phyloP scores from a whole-genome alignment of 2,113 vertebrate genomes.

The Phoenicopterus ruber region DNA sequence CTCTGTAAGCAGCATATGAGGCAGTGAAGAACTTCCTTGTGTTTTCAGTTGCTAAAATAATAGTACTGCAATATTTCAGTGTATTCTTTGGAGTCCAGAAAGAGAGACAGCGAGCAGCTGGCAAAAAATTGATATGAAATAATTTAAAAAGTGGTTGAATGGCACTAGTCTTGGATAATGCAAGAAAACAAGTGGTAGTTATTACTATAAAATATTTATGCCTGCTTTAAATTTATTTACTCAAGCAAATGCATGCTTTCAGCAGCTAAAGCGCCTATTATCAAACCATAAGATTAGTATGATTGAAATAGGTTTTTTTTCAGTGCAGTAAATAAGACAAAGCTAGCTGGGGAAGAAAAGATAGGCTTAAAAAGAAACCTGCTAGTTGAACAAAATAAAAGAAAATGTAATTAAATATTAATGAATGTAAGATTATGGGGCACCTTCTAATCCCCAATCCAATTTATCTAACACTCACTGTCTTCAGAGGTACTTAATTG shows the following conservation, averaged over 20 bases:
- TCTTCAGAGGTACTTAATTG: not conserved
- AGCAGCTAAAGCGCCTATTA: not conserved
- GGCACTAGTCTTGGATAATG: not conserved
- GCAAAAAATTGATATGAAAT: not conserved
- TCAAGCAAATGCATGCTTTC: not conserved
- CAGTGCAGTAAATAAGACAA: not conserved
- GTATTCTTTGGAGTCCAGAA: not conserved
- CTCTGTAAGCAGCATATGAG: not conserved
- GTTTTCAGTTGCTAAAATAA: not conserved
- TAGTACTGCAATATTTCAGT: not conserved
- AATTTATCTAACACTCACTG: not conserved
- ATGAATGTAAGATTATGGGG: not conserved
- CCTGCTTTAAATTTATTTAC: not conserved
- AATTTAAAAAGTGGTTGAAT: not conserved
- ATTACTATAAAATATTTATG: not conserved
- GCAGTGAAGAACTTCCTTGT: not conserved
- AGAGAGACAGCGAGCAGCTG: not conserved
- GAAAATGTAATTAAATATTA: not conserved
- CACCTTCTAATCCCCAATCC: not conserved
- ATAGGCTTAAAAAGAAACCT: not conserved
- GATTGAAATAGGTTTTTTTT: not conserved
- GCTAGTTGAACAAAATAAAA: not conserved
- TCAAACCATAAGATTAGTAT: not conserved
- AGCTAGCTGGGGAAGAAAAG: not conserved
- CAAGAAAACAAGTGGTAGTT: not conserved